Evolutionary conservation across 1,140 invertebrate genomes (phyloP).

Genomic region (Lithobius niger): DNA sequence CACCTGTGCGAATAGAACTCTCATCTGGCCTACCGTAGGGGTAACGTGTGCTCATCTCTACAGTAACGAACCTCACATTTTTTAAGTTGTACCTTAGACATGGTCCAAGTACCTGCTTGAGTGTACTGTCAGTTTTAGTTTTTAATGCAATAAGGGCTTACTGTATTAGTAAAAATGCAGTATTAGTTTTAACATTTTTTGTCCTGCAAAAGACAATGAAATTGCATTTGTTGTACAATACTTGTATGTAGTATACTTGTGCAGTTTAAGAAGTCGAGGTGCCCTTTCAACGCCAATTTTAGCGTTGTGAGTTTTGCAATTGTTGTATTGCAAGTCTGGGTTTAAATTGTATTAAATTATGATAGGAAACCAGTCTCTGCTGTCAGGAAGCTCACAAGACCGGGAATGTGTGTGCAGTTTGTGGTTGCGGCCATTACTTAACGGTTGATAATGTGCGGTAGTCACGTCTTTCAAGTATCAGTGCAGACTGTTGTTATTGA

Average conservation of each 20-base stretch:
- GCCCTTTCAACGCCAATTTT: too few species aligned
- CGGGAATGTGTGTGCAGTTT: background rate
- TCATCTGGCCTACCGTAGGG: constrained; percentile 4
- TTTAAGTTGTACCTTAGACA: background rate
- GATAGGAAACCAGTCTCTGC: background rate
- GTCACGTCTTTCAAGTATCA: background rate
- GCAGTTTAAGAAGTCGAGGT: too few species aligned
- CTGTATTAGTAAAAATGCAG: background rate
- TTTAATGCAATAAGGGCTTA: background rate
- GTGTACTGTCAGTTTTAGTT: background rate
- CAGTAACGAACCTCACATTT: background rate
- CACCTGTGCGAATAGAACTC: background rate
- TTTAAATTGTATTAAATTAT: background rate
- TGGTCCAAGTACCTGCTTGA: background rate
- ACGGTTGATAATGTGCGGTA: background rate
- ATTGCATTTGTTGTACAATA: background rate
- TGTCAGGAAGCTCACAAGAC: background rate
- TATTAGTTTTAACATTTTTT: too few species aligned
- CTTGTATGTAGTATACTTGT: too few species aligned
- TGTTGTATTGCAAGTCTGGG: background rate
- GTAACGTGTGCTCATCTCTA: constrained; percentile 7
- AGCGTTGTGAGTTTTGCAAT: background rate
- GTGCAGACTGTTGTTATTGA: background rate
- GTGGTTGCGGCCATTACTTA: background rate
- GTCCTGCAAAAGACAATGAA: background rate